Evolutionary conservation across 2,113 vertebrate genomes (phyloP).

Genomic region (Serilophus lunatus): DNA sequence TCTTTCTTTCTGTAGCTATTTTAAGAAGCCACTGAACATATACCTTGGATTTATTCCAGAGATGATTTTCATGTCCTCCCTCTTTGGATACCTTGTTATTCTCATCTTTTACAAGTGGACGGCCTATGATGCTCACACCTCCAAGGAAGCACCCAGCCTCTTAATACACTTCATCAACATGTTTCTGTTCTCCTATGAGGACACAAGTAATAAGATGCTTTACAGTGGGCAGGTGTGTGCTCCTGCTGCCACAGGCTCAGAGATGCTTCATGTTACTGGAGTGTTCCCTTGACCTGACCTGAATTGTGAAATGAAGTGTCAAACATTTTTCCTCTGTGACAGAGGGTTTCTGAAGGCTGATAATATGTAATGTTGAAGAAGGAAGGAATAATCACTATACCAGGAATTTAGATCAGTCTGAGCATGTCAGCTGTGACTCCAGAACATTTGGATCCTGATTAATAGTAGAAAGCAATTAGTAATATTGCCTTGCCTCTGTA

Average conservation of each 20-base stretch:
- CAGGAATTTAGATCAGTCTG: neutral
- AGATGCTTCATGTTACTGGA: neutral
- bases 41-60: slow-evolving; percentile 96
- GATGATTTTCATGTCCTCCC: slow-evolving; percentile 89
- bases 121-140: slow-evolving; percentile 80
- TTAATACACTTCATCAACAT: slow-evolving; percentile 99
- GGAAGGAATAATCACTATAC: neutral
- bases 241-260: neutral
- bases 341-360: neutral
- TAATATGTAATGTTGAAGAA: neutral
- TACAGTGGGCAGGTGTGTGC: slow-evolving; percentile 91
- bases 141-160: slow-evolving; percentile 88
- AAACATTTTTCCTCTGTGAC: neutral
- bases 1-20: slow-evolving; percentile 78
- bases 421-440: neutral
- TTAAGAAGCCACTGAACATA: slow-evolving; percentile 93
- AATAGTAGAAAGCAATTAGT: neutral
- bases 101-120: slow-evolving; percentile 96
- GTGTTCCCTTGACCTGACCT: neutral
- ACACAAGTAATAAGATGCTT: slow-evolving; percentile 78
- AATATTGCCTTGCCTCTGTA: neutral
- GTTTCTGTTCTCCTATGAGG: slow-evolving; percentile 92
- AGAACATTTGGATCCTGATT: neutral
- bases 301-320: neutral
- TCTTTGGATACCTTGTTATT: slow-evolving; percentile 93